These are phyloP conservation scores for Acleris emargana DNA, from an alignment of 2,888 invertebrate species.

Conservation along the genomic window DNA sequence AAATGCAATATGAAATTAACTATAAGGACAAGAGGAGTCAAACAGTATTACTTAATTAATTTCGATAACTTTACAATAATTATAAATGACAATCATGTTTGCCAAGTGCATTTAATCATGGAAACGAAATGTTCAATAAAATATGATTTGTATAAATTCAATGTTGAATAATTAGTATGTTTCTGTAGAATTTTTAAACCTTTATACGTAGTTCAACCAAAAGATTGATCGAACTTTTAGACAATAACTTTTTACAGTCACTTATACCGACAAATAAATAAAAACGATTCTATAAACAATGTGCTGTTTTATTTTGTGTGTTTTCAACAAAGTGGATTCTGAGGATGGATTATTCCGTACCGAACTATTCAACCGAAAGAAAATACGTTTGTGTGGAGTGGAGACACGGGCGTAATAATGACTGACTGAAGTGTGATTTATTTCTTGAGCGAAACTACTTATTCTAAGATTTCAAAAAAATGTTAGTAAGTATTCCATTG, in stretches of 20 bases:
- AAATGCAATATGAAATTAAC: constrained; percentile 39
- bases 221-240: constrained; percentile 74
- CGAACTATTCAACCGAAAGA: too few relatives aligned
- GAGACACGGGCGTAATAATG: too few relatives aligned
- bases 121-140: constrained; percentile 42
- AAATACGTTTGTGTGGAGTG: too few relatives aligned
- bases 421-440: too few relatives aligned
- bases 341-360: too few relatives aligned
- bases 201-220: constrained; percentile 61
- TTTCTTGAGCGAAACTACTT: too few relatives aligned
- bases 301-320: constrained; percentile 57
- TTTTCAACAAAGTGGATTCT: too few relatives aligned
- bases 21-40: constrained; percentile 65
- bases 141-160: constrained; percentile 46
- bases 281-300: constrained; percentile 68
- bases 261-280: constrained; percentile 79
- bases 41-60: constrained; percentile 81
- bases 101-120: constrained; percentile 58
- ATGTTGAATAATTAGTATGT: constrained; percentile 50
- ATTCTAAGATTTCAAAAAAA: too few relatives aligned
- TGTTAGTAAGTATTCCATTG: too few relatives aligned
- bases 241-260: constrained; percentile 82
- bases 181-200: constrained; percentile 55
- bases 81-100: constrained; percentile 53
- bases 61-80: constrained; percentile 68